Conservation (phyloP, 2,113 vertebrate genomes). For the Plectropomus leopardus region DNA sequence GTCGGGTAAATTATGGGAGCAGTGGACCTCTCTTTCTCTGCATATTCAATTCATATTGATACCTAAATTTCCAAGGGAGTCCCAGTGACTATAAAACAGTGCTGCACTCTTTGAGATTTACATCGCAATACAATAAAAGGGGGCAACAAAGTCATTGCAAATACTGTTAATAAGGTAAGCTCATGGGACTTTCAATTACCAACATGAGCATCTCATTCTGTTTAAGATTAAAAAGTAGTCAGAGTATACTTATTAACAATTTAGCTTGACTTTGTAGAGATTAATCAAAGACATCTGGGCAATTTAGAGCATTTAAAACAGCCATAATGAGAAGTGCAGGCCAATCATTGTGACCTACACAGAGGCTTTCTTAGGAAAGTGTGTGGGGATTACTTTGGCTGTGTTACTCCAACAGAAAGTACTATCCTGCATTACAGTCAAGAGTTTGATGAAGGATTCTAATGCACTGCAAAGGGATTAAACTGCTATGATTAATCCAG, state of each 20-base stretch:
- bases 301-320: conserved; percentile 76
- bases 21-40: conserved; percentile 33
- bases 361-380: conserved; percentile 63
- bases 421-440: conserved; percentile 76
- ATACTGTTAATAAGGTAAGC: conserved; percentile 44
- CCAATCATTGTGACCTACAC: conserved; percentile 80
- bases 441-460: conserved; percentile 77
- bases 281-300: conserved; percentile 74
- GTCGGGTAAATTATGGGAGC: conserved; percentile 32
- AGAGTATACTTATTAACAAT: conserved; percentile 61
- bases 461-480: conserved; percentile 83
- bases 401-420: conserved; percentile 72
- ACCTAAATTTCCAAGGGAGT: conserved; percentile 31
- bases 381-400: conserved; percentile 72
- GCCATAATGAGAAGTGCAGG: conserved; percentile 68
- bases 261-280: conserved; percentile 74
- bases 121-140: conserved; percentile 36
- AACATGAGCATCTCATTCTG: conserved; percentile 45
- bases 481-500: conserved; percentile 82
- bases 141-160: conserved; percentile 41
- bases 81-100: conserved; percentile 41
- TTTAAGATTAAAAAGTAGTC: conserved; percentile 43
- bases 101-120: conserved; percentile 42
- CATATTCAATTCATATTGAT: conserved; percentile 60
- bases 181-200: conserved; percentile 59